Base-by-base conservation (phyloP, 2,888 invertebrate species). In the Nipponacmea schrenckii region DNA sequence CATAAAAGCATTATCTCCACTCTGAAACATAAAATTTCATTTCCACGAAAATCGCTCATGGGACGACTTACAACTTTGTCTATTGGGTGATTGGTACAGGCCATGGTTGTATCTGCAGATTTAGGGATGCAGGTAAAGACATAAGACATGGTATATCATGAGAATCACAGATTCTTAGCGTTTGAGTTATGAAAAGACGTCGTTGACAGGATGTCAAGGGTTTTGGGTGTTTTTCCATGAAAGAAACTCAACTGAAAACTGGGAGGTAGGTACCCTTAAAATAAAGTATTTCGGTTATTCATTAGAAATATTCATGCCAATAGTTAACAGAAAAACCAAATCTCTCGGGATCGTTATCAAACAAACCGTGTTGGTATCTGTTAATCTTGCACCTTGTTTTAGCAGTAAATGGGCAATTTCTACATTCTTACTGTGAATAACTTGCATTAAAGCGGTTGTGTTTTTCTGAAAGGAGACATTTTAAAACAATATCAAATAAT, bases 1-100 rank as follows among this genome's bases (percentile, higher is more conserved):
- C 80, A 82, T 82, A 17, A 84, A 74, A 3, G 81, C 76, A 68
- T 83, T 83, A 68, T 81, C 78, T 4, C 81, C 83, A 31, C 80
- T 79, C 84, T 85, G 71, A 7, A 70, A 7, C 71, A 48, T 10
- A 39, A 39, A 39, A 39, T 39, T 39, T 39, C 1, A 39, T 8
- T 39, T 5, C 12, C 26, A 39, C 1, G 15, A 2, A 24, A 17
- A 3, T 24, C 46, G 2, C 5, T 15, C 62, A 31, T 1, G 15
- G 14, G n/a, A 44, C n/a, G 7, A 7, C 24, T 48, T 65, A 45
- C 24, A 7, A 17, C 20, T 4, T 65, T 3, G 10, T 0, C 2
- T 14, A 39, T 39, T 10, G 8, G 39, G 10, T 39, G 39, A 39
- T 39, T 39, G 10, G 39, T 10, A 39, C 26, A 63, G 67, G 69